Conservation (phyloP, 1,140 invertebrate species). For the Pseudomyrmex dendroicus region DNA sequence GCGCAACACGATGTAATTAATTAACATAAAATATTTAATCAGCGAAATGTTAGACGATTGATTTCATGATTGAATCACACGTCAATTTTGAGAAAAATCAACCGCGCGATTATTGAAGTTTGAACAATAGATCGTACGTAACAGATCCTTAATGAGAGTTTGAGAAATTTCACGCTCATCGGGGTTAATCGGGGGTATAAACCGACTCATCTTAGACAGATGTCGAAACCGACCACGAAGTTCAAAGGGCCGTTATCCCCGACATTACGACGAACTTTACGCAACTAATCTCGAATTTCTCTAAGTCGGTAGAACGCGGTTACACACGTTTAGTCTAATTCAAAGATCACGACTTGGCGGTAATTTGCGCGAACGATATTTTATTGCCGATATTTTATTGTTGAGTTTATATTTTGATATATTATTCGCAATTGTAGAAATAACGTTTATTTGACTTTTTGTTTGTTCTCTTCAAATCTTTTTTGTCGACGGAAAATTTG, state of each 20-base stretch:
- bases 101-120: conserved; percentile 25
- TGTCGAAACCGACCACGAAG: conserved; percentile 68
- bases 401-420: not conserved
- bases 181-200: conserved; percentile 66
- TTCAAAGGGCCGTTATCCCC: conserved; percentile 62
- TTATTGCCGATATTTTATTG: conserved; percentile 2
- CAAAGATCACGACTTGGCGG: not conserved
- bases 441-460: too few species aligned
- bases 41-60: not conserved
- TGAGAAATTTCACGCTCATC: conserved; percentile 64
- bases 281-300: conserved; percentile 51
- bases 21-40: not conserved
- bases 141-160: conserved; percentile 70
- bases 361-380: not conserved
- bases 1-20: not conserved
- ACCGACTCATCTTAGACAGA: conserved; percentile 73
- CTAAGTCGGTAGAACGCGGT: conserved; percentile 1
- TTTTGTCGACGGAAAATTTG: too few species aligned
- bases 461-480: too few species aligned
- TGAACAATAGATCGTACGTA: conserved; percentile 20
- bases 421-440: too few species aligned
- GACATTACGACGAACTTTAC: conserved; percentile 51
- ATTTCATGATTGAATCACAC: not conserved
- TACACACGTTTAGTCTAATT: conserved; percentile 11
- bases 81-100: not conserved